phyloP scores from a whole-genome alignment of 2,113 vertebrate genomes.

The Micronycteris hirsuta region DNA sequence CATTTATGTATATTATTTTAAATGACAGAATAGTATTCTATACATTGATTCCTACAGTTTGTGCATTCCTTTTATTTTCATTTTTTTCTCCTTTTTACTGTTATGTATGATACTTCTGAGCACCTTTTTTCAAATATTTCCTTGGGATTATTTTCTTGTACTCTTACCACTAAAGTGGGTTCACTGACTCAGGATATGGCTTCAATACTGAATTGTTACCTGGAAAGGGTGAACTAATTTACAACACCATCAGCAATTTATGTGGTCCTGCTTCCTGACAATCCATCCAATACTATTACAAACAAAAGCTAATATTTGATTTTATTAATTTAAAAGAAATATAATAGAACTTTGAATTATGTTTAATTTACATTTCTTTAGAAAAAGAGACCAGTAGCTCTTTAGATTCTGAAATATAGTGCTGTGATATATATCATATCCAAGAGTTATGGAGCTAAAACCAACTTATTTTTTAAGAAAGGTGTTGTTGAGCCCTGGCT shows the following conservation, averaged over 20 bases:
- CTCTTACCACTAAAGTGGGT: not conserved
- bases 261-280: not conserved
- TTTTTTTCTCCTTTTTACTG: not conserved
- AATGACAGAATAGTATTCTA: not conserved
- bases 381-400: not conserved
- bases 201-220: not conserved
- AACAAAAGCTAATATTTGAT: slow-evolving; percentile 25
- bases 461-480: slow-evolving; percentile 10
- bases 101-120: not conserved
- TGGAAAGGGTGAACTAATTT: slow-evolving; percentile 12
- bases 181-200: not conserved
- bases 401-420: not conserved
- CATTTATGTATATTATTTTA: slow-evolving; percentile 17
- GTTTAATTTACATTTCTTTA: slow-evolving; percentile 35
- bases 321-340: slow-evolving; percentile 31
- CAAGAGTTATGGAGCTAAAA: not conserved
- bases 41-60: not conserved
- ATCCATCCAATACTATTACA: not conserved
- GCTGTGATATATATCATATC: not conserved
- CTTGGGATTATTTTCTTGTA: slow-evolving; percentile 43
- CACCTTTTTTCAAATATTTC: not conserved
- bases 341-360: slow-evolving; percentile 7
- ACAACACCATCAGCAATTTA: not conserved
- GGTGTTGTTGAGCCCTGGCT: not conserved
- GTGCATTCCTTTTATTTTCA: not conserved